Conservation (phyloP, 1,140 invertebrate species). For the Atopsyche davidsoni region DNA sequence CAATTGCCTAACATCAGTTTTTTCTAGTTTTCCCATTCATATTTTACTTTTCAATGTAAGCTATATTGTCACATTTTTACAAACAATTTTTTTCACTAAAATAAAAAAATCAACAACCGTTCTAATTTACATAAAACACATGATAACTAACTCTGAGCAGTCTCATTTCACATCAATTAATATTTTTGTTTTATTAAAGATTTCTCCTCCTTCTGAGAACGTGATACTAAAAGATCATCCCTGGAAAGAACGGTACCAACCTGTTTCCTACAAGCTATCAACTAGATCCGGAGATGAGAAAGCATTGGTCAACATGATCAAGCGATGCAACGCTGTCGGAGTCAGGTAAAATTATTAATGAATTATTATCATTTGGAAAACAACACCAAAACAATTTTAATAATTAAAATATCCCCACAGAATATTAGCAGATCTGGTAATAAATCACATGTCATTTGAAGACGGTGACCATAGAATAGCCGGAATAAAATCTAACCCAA, state of each 20-base stretch:
- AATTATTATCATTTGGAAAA: too few species aligned
- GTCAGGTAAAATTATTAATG: conserved; percentile 48
- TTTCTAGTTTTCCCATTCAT: too few species aligned
- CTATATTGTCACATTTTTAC: too few species aligned
- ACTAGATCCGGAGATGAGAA: conserved; percentile 70
- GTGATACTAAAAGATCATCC: conserved; percentile 52
- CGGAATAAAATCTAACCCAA: conserved; percentile 49
- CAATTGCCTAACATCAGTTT: too few species aligned
- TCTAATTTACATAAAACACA: too few species aligned
- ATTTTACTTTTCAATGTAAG: too few species aligned
- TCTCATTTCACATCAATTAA: too few species aligned
- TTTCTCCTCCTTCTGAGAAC: conserved; percentile 55
- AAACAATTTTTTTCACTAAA: too few species aligned
- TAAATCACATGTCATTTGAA: conserved; percentile 70
- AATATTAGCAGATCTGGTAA: conserved; percentile 65
- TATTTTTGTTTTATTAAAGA: conserved; percentile 33
- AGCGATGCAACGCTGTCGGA: conserved; percentile 64
- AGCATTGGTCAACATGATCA: conserved; percentile 70
- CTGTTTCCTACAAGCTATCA: conserved; percentile 70
- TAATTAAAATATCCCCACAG: too few species aligned
- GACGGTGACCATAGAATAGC: conserved; percentile 44
- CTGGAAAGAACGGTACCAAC: conserved; percentile 84
- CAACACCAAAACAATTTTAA: too few species aligned
- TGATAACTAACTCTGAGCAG: too few species aligned
- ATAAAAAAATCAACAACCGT: too few species aligned